phyloP scores from a whole-genome alignment of 2,797 vertebrate genomes.

The Schizothorax lantsangensis region DNA sequence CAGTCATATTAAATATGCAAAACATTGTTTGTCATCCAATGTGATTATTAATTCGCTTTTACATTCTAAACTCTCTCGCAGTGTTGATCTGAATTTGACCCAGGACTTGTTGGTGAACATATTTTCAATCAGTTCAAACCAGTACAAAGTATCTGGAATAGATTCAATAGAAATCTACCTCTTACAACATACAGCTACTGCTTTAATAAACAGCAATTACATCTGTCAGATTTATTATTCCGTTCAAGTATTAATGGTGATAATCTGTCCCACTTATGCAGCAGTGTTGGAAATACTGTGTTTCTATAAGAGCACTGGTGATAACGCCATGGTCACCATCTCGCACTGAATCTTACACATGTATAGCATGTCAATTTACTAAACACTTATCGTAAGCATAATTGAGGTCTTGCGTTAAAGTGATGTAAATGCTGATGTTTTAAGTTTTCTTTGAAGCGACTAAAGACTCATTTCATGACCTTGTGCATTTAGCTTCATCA shows the following conservation, averaged over 20 bases:
- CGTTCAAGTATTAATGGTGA: not conserved
- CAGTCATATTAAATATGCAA: not conserved
- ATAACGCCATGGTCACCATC: not conserved
- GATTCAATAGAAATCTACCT: constrained; percentile 6
- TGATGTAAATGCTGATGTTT: not conserved
- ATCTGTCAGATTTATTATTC: not conserved
- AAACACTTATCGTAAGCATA: not conserved
- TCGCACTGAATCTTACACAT: not conserved
- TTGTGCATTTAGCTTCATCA: too few species aligned
- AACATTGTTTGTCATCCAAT: not conserved
- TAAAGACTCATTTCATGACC: not conserved
- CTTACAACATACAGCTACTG: not conserved
- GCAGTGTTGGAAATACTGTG: not conserved
- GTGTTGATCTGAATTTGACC: not conserved
- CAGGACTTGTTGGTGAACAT: not conserved
- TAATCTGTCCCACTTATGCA: not conserved
- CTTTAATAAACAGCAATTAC: not conserved
- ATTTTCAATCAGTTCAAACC: not conserved
- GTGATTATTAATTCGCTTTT: not conserved
- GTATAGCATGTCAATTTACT: not conserved
- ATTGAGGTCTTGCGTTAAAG: not conserved
- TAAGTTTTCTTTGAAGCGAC: not conserved
- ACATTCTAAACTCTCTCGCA: not conserved
- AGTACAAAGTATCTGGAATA: not conserved
- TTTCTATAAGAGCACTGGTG: not conserved